Evolutionary conservation across 2,888 invertebrate genomes (phyloP), one percentile per base, ranked within the genome.

Genomic region (Epicampocera succincta): DNA sequence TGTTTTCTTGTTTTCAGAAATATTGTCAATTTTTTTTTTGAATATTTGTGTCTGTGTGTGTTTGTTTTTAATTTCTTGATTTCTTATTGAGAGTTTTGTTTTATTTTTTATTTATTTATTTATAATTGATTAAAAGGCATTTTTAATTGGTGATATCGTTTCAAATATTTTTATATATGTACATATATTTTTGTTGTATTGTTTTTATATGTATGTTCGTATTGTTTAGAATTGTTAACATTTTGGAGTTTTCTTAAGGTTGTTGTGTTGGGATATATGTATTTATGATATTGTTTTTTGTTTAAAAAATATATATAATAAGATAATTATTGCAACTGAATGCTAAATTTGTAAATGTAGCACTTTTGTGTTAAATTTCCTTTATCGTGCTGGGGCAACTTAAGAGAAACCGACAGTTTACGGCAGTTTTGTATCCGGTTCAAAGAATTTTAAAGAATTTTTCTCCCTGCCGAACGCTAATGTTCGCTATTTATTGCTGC

Each of bases 81-180:
- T 38, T 19, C 11, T 68, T 50, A 29, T 33, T 21, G 13, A 12
- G 63, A 44, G 76, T 72, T 84, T 84, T 80, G 38, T n/a, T 54
- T 46, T 44, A 21, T 46, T 56, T 9, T 48, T 63, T 15, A 42
- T 60, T 5, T n/a, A n/a, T n/a, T n/a, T n/a, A n/a, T n/a, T n/a
- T 58, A 68, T 42, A 76, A 60, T 46, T 68, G n/a, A 83, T 78
- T 21, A 65, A 84, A 85, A 85, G 85, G 85, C 85, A 84, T 80
- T 73, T 81, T 82, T 81, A 77, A 80, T 85, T 84, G 83, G 84
- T 84, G 84, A 84, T 85, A 84, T 85, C 80, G 75, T 82, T 84
- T 82, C 82, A 78, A 78, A 78, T 78, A 65, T 15, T 68, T 21
- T 68, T 29, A 19, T 52, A 54, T 63, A 25, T 52, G n/a, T n/a